Conservation (phyloP, 2,888 invertebrate species). For the Chydorus sphaericus region DNA sequence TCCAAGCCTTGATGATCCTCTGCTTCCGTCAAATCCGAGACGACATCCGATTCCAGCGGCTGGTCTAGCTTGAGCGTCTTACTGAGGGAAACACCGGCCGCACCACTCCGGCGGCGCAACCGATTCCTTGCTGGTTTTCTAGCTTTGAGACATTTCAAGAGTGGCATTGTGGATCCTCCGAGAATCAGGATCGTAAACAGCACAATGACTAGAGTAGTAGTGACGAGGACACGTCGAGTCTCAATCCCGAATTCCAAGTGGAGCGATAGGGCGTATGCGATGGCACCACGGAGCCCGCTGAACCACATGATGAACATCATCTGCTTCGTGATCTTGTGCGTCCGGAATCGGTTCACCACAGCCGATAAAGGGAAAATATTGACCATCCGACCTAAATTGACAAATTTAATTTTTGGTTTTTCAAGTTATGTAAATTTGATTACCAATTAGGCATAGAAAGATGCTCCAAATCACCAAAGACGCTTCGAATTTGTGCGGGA, state of each 20-base stretch:
- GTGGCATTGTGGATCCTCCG: constrained; percentile 95
- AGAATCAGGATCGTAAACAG: constrained; percentile 87
- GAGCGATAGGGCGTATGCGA: constrained; percentile 91
- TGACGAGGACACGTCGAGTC: constrained; percentile 89
- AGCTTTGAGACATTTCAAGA: constrained; percentile 46
- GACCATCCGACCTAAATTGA: constrained; percentile 49
- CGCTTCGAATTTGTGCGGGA: constrained; percentile 79
- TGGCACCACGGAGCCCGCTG: constrained; percentile 78
- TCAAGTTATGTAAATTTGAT: not conserved
- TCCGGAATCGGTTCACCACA: constrained; percentile 86
- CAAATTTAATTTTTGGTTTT: not conserved
- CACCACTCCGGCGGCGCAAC: constrained; percentile 41
- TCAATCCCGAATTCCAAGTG: constrained; percentile 89
- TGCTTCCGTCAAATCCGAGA: constrained; percentile 84
- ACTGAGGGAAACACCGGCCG: constrained; percentile 75
- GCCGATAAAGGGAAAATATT: constrained; percentile 93
- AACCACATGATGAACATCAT: constrained; percentile 52
- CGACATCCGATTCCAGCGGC: constrained; percentile 81
- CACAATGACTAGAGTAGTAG: constrained; percentile 94
- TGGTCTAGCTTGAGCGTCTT: constrained; percentile 98
- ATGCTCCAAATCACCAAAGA: constrained; percentile 91
- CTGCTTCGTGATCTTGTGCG: constrained; percentile 95
- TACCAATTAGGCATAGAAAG: constrained; percentile 71
- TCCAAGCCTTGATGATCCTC: too few relatives aligned
- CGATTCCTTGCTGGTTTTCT: constrained; percentile 27